Base-by-base conservation (phyloP, 30 jellyfish, hydroid and myxozoan species). In the Aurelia aurita region DNA sequence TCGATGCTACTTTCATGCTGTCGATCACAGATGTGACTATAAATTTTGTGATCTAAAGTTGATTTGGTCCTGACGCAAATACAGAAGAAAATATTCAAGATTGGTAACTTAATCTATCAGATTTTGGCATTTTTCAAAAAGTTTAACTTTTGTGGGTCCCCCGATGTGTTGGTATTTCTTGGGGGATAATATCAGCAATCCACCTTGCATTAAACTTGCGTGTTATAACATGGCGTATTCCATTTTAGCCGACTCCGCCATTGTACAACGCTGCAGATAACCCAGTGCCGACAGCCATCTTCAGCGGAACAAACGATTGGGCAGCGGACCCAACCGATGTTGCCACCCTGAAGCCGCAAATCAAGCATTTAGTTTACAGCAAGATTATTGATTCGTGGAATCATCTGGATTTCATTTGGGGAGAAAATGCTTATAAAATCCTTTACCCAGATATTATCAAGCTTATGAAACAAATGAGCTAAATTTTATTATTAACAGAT, bases 351-450 rank as follows among this genome's bases (percentile, higher is more conserved):
- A 71, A 35, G 59, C 93, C 93, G 6, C 70, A 69, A 18, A 69
- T 91, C 16, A 65, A 61, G 59, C 45, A 85, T 58, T 62, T 91
- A 39, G 53, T 91, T 8, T 72, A 23, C 67, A 58, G 77, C 82
- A 74, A 84, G 60, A 80, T 70, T 60, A 44, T 91, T 31, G 94
- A 77, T 6, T 70, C 49, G 13, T 91, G 96, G 98, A 87, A 87
- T 58, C 98, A 93, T 74, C 47, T 93, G 86, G 98, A 93, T 55
- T 93, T 93, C 63, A 87, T 93, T 51, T 93, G 98, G 98, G 98
- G 98, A 8, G 90, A 57, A 53, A 69, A 75, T 64, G 98, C 98
- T 11, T 57, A 82, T 46, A 51, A 74, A 19, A 19, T 65, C 62
- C 60, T 87, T 20, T 93, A 93, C 68, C 80, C 83, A 2, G 98